Evolutionary conservation across 2,888 invertebrate species (phyloP), one percentile per base, ranked within the genome.

Genomic region (Thera britannica): DNA sequence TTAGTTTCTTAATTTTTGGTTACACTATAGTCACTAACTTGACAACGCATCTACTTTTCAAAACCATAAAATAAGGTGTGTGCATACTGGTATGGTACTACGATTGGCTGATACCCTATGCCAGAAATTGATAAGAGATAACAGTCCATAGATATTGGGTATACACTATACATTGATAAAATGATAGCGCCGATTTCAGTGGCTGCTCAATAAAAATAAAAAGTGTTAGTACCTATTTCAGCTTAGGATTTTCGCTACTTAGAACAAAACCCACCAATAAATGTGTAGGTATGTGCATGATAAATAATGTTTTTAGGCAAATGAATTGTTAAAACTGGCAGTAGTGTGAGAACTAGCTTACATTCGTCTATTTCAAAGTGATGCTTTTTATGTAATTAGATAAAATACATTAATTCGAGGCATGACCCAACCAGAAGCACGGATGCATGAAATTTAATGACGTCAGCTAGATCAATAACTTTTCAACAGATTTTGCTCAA

Each of bases 51-150:
- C 7, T 34, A 52, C 52, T 51, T 23, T 7, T 12, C 51, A 23
- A 52, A 34, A 52, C 9, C 3, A 34, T 52, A 52, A 52, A 9
- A 52, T 9, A 7, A 46, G 44, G 8, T 2, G 34, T 2, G 34
- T 8, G 9, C 8, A 8, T 52, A 52, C 12, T 51, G 7, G 23
- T 52, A 52, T 7, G 6, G 6, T 52, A 52, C 9, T 52, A 52
- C 2, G 34, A 52, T 34, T 34, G 9, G 34, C 9, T 34, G 52
- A 52, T 52, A 52, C 23, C 1, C 41, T 41, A 23, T 38, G 23
- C 4, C 35, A 48, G 11, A 54, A 46, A 44, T 58, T 58, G 64
- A 64, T 64, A 64, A 58, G 58, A 64, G 52, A 58, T 52, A 60
- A 11, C 34, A 35, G 35, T 35, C 7, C 3, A 54, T 54, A 23